Percentiles rank a stretch among this genome's conserved stretches.
Conservation (phyloP, 2,888 invertebrate genomes). For the Xylota sylvarum region DNA sequence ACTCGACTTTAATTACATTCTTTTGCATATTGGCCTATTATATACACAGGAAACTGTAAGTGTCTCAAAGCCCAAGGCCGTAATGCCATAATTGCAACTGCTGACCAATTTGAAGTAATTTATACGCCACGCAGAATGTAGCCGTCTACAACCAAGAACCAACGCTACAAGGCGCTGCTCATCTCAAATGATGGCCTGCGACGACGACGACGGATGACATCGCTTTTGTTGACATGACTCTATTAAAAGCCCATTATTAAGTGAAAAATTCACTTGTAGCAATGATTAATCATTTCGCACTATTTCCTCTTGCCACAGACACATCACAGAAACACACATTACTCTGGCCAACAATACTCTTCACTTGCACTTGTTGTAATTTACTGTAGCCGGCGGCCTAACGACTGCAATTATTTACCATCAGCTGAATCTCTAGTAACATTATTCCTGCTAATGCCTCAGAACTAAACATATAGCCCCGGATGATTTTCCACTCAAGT, state of each 20-base stretch:
- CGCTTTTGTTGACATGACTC: conserved; percentile 75
- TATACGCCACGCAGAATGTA: conserved; percentile 47
- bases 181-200: conserved; percentile 23
- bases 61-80: conserved; percentile 54
- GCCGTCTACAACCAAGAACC: conserved; percentile 14
- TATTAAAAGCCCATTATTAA: conserved; percentile 75
- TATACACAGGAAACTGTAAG: conserved; percentile 62
- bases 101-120: conserved; percentile 67
- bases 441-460: conserved; percentile 73
- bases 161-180: background rate
- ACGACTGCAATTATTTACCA: conserved; percentile 76
- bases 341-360: conserved; percentile 21
- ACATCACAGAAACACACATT: conserved; percentile 7
- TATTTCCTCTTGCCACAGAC: conserved; percentile 51
- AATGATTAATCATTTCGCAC: conserved; percentile 74
- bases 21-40: conserved; percentile 59
- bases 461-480: conserved; percentile 75
- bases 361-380: conserved; percentile 74
- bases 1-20: conserved; percentile 37
- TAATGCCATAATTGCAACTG: conserved; percentile 62
- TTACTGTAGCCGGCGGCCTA: conserved; percentile 70
- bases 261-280: conserved; percentile 69
- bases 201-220: conserved; percentile 64
- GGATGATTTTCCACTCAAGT: conserved; percentile 72
- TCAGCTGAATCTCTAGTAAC: conserved; percentile 62